These are phyloP conservation scores for Borostomias antarcticus DNA, from an alignment of 2,797 vertebrate genomes.

Conservation along the genomic window DNA sequence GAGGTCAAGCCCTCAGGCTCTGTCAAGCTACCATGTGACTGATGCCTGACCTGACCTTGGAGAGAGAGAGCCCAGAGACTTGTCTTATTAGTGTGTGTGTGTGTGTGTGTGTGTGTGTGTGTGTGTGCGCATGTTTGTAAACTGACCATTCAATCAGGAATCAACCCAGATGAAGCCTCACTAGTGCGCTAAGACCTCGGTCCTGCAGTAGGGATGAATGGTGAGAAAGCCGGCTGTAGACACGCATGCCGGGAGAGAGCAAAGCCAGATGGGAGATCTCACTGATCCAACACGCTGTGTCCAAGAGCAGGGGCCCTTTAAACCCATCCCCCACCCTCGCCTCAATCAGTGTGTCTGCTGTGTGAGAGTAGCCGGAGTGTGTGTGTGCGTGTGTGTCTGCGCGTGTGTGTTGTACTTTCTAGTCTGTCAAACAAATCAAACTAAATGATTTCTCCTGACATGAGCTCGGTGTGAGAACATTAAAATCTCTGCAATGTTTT, in stretches of 20 bases:
- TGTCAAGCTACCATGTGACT: not conserved
- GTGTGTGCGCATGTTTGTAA: not conserved
- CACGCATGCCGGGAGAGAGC: not conserved
- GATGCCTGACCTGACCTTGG: not conserved
- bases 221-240: not conserved
- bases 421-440: not conserved
- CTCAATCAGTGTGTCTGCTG: conserved; percentile 37
- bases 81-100: no score
- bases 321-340: conserved; percentile 24
- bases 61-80: not conserved
- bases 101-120: not conserved
- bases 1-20: conserved; percentile 8
- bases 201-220: not conserved
- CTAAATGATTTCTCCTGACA: not conserved
- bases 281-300: conserved; percentile 14
- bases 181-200: not conserved
- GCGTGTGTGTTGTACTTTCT: no score
- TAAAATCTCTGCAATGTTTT: conserved; percentile 25
- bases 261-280: conserved; percentile 30
- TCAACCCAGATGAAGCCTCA: no score
- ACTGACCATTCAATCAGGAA: no score
- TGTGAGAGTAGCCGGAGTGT: not conserved
- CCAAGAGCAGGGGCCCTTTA: conserved; percentile 25
- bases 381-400: no score
- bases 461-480: not conserved